Evolutionary conservation across 2,113 vertebrate species (phyloP).

Genomic region (Aspidoscelis tigris): DNA sequence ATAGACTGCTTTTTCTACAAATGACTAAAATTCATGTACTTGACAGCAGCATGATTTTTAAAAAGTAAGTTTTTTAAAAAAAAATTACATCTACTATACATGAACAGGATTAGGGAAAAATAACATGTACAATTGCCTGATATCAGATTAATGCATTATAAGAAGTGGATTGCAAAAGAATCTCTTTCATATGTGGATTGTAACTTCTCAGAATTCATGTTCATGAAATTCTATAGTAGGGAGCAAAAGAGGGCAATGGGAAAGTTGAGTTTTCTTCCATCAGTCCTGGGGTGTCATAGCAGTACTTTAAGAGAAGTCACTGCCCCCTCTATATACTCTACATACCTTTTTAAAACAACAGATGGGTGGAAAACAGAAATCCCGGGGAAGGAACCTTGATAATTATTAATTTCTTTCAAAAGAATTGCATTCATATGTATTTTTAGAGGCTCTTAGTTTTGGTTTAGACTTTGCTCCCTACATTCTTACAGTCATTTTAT

Average conservation of each 20-base stretch:
- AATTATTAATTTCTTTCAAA: neutral
- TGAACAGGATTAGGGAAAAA: too few relatives aligned
- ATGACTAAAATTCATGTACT: neutral
- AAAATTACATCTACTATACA: too few relatives aligned
- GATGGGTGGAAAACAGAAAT: neutral
- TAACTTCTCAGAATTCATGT: slow-evolving; percentile 59
- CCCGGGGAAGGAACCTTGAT: neutral
- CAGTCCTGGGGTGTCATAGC: slow-evolving; percentile 58
- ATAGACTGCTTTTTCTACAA: neutral
- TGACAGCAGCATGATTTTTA: neutral
- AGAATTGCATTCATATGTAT: neutral
- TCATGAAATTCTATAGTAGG: slow-evolving; percentile 62
- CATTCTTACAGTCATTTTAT: neutral
- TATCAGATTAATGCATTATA: slow-evolving; percentile 33
- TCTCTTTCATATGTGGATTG: slow-evolving; percentile 43
- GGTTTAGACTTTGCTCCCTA: neutral
- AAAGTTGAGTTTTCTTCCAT: slow-evolving; percentile 69
- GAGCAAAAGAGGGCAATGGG: slow-evolving; percentile 59
- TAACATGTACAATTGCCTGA: too few relatives aligned
- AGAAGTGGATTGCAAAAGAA: slow-evolving; percentile 44
- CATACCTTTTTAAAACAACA: slow-evolving; percentile 21
- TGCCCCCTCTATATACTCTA: slow-evolving; percentile 40
- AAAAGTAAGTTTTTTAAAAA: neutral
- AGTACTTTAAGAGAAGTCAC: slow-evolving; percentile 45
- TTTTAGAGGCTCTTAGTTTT: neutral